Percentiles rank a stretch among this genome's conserved stretches.
Evolutionary conservation across 2,113 vertebrate genomes (phyloP).

Genomic region (Lycaon pictus): DNA sequence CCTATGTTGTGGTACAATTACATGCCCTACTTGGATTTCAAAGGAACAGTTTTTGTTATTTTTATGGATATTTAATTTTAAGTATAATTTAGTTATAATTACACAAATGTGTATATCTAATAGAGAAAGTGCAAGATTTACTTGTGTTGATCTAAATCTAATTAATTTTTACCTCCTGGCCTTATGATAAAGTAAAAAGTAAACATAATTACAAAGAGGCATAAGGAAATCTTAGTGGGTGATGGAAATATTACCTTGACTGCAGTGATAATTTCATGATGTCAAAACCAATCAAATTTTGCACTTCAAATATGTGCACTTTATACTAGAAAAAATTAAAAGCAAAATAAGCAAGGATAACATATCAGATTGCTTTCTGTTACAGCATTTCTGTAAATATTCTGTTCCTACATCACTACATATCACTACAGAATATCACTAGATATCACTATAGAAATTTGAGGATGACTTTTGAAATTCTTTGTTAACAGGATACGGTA

Average conservation of each 20-base stretch:
- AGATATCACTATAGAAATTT: background rate
- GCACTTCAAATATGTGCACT: background rate
- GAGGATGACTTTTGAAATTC: background rate
- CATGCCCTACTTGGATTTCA: background rate
- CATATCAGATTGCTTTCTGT: background rate
- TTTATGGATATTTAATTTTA: slow-evolving; percentile 1
- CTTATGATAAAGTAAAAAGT: background rate
- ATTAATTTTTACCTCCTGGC: background rate
- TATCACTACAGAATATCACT: background rate
- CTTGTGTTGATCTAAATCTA: background rate
- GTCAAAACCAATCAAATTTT: background rate
- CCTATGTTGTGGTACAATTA: background rate
- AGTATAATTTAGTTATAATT: background rate
- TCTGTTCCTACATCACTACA: background rate
- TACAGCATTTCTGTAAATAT: background rate
- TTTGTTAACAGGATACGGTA: background rate
- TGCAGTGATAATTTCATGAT: background rate
- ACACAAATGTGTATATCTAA: background rate
- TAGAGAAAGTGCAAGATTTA: slow-evolving; percentile 2
- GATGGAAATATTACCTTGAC: background rate
- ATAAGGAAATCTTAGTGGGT: background rate
- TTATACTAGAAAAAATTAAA: background rate
- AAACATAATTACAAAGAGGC: background rate
- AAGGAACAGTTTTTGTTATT: background rate
- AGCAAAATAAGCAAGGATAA: background rate